These are phyloP conservation scores for Equus quagga DNA, from an alignment of 2,113 vertebrate genomes.

Conservation along the genomic window DNA sequence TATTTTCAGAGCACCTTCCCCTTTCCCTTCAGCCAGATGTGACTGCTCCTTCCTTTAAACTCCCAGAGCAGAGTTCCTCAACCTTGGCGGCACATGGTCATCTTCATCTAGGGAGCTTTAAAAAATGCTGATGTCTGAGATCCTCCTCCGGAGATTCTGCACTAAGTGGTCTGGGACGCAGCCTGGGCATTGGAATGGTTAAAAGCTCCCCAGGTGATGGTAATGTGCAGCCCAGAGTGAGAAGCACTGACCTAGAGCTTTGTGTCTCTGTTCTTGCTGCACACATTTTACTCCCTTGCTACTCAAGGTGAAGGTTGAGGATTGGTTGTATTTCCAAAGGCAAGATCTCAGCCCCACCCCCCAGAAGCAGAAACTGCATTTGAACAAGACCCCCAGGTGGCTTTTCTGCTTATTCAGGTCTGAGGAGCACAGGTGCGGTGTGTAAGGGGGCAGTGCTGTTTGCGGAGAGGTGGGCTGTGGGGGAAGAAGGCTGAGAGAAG, in stretches of 20 bases:
- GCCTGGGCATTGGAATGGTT: fast-evolving
- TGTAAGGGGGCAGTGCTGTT: neutral
- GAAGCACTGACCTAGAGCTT: neutral
- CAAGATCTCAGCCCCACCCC: neutral
- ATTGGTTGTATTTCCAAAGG: neutral
- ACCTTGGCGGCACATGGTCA: neutral
- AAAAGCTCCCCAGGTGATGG: neutral
- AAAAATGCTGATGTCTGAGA: neutral
- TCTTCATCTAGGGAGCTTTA: neutral
- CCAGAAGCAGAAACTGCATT: neutral
- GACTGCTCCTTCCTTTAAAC: neutral
- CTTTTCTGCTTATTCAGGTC: neutral
- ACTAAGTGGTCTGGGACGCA: neutral
- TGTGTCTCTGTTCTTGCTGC: too few species aligned
- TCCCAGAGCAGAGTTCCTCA: neutral
- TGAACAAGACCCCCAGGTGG: neutral
- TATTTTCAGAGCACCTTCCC: neutral
- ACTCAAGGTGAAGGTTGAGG: neutral
- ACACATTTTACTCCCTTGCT: neutral
- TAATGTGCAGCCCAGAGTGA: neutral
- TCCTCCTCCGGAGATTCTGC: neutral
- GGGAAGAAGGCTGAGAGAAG: neutral
- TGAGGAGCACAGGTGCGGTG: neutral
- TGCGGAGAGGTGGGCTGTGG: neutral
- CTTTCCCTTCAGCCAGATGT: neutral